Base-by-base conservation (phyloP, 2,888 invertebrate species). In the Danaus chrysippus region DNA sequence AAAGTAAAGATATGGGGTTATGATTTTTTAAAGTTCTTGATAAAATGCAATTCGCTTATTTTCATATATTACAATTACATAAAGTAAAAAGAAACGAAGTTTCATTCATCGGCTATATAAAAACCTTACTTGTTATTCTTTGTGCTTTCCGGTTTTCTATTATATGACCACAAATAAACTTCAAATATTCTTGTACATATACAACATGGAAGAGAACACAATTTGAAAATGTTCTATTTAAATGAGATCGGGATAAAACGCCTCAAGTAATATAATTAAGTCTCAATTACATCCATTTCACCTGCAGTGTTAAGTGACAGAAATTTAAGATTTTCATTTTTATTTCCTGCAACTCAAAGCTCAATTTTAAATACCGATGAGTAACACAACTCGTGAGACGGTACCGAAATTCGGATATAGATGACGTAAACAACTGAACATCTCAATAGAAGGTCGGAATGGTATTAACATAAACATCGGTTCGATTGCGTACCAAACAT, bases 391-490 rank as follows among this genome's bases (percentile, higher is more conserved):
- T 13, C 52, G 56, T 56, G 43, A 6, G 42, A 42, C 46, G 44
- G 53, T 56, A 53, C 56, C 49, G 43, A 52, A 56, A 61, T 49
- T 61, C 49, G 23, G 56, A 52, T 56, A 66, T 64, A 62, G 64
- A 65, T 65, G 62, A 65, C 65, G 64, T 65, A 84, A 86, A 86
- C 76, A 80, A 80, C 73, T 72, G 65, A 83, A 87, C 85, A 78
- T 83, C 87, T 88, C 78, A 84, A 86, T 86, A 79, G 79, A 81
- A 81, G 77, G 78, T 74, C 62, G 70, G 67, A 56, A 71, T 64
- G 70, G 68, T 75, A 88, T 90, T 90, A 81, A 82, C 90, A 88
- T 90, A 88, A 87, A 62, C 86, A 88, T 82, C 77, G 78, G 70
- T 82, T 78, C 78, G 79, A 83, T 79, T 75, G 79, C 78, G 60